phyloP scores from a whole-genome alignment of 1,140 invertebrate species.

The Euura saliciscinereae region DNA sequence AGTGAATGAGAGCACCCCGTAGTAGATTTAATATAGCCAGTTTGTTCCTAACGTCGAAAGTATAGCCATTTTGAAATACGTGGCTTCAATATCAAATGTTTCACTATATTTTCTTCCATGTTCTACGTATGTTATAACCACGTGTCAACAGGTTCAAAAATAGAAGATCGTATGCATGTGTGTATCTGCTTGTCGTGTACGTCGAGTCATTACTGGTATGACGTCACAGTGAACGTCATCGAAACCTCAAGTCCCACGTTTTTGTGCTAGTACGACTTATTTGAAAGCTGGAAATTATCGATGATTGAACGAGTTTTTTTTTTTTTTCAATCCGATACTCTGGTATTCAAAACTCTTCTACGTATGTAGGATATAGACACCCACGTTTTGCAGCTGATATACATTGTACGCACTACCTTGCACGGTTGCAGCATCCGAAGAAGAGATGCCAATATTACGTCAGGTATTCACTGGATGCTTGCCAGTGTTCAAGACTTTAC shows the following conservation, averaged over 20 bases:
- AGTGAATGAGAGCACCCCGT: neutral
- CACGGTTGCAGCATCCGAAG: slow-evolving; percentile 1
- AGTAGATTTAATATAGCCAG: too few species aligned
- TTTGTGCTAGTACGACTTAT: too few species aligned
- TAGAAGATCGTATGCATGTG: neutral
- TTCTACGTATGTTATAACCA: neutral
- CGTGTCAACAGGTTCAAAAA: neutral
- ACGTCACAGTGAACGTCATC: too few species aligned
- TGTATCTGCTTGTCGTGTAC: neutral
- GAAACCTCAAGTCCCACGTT: too few species aligned
- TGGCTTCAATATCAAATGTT: too few species aligned
- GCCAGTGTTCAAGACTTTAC: neutral
- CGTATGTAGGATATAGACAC: neutral
- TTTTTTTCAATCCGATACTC: too few species aligned
- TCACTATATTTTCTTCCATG: too few species aligned
- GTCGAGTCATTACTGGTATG: neutral
- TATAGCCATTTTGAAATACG: too few species aligned
- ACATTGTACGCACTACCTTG: neutral
- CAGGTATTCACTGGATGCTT: neutral
- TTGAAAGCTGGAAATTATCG: too few species aligned
- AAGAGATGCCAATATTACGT: slow-evolving; percentile 5
- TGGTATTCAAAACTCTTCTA: too few species aligned
- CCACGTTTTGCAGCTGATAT: neutral
- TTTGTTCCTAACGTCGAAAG: too few species aligned
- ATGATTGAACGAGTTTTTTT: too few species aligned